phyloP scores from a whole-genome alignment of 2,797 vertebrate genomes.

The Bufotes viridis region DNA sequence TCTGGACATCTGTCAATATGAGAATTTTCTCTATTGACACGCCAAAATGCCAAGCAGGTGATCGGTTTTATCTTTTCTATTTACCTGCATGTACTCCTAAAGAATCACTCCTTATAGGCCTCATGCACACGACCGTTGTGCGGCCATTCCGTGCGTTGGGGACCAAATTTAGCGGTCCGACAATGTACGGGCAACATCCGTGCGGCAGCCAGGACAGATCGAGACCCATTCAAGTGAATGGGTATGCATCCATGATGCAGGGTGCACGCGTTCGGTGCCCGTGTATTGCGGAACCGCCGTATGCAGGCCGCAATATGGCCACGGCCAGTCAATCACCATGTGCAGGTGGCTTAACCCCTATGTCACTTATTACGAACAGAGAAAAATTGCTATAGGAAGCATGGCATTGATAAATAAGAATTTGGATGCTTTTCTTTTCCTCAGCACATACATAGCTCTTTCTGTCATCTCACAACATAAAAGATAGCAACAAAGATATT shows the following conservation, averaged over 20 bases:
- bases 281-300: too few species aligned
- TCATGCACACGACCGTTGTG: too few species aligned
- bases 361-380: not conserved
- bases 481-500: not conserved
- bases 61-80: not conserved
- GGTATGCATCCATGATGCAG: too few species aligned
- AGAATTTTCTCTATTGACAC: not conserved
- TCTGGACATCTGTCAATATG: not conserved
- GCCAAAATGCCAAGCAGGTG: not conserved
- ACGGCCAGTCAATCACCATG: too few species aligned
- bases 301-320: too few species aligned
- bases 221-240: too few species aligned
- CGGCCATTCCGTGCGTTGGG: too few species aligned
- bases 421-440: not conserved
- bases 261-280: too few species aligned
- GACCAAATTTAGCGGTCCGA: too few species aligned
- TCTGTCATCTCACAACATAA: conserved; percentile 2
- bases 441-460: not conserved
- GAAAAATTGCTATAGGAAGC: not conserved
- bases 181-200: too few species aligned
- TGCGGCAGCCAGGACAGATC: too few species aligned
- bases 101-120: too few species aligned
- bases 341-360: not conserved
- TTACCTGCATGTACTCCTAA: not conserved
- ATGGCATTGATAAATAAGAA: not conserved